phyloP scores from a whole-genome alignment of 2,797 vertebrate species.

The Mycteria americana region DNA sequence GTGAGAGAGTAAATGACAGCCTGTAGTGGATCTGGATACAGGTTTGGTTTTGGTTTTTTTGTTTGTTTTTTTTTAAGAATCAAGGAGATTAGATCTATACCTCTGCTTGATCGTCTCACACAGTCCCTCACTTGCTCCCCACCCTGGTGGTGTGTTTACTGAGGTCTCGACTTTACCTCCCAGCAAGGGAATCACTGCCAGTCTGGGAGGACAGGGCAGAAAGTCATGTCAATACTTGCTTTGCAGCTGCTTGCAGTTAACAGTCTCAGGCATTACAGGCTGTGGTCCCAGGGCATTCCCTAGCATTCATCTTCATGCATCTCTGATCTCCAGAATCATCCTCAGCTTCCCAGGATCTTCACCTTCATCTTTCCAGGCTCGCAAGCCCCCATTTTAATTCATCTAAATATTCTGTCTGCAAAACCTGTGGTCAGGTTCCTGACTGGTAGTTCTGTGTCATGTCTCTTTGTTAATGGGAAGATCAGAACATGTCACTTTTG shows the following conservation, averaged over 20 bases:
- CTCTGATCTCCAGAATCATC: not conserved
- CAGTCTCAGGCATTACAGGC: not conserved
- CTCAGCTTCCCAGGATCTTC: not conserved
- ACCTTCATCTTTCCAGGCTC: not conserved
- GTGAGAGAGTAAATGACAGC: not conserved
- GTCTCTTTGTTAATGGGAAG: not conserved
- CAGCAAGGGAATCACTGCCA: not conserved
- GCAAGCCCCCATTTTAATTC: not conserved
- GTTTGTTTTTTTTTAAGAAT: not conserved
- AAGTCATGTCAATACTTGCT: not conserved
- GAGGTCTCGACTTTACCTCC: not conserved
- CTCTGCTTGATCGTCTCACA: not conserved
- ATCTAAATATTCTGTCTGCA: not conserved
- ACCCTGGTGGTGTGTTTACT: not conserved
- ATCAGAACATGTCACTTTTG: not conserved
- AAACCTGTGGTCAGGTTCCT: not conserved
- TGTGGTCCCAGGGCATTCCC: not conserved
- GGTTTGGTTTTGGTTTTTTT: not conserved
- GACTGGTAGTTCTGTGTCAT: not conserved
- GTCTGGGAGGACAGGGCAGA: not conserved
- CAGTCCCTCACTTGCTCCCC: not conserved
- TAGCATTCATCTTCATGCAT: not conserved
- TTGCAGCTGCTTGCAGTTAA: not conserved
- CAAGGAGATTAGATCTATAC: not conserved
- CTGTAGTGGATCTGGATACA: not conserved